Base-by-base conservation (phyloP, 2,113 vertebrate genomes). In the Cygnus buccinator region DNA sequence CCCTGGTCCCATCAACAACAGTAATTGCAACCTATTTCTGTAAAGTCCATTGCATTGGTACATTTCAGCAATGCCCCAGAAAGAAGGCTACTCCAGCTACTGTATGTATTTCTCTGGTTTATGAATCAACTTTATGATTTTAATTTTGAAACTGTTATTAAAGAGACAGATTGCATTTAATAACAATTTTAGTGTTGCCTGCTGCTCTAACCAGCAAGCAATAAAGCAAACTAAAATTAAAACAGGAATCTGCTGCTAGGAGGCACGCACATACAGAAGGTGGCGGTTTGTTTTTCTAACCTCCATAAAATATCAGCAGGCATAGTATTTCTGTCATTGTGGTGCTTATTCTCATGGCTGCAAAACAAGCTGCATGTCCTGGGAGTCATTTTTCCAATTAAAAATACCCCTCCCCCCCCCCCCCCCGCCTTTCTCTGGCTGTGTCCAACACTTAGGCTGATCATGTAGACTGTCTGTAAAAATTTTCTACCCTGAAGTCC, bases 71-170 rank as follows among this genome's bases (percentile, higher is more conserved):
- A 76, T 63, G 87, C 43, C 68, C 90, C 91, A 66, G 80, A 96
- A 97, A 84, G 54, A 90, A 87, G 81, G 89, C 58, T 91, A 94
- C 89, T 95, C 37, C 84, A 91, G 81, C 63, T 66, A 95, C 82
- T 54, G 31, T 95, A 93, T 95, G 89, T 96, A 95, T 96, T 95
- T 92, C 90, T 92, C 76, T 81, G 78, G 87, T 93, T 96, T 97
- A 97, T 98, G 95, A 98, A 98, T 97, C 80, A 96, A 96, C 82
- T 98, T 97, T 97, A 98, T 94, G 96, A 94, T 95, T 96, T 95
- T 94, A 97, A 98, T 97, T 98, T 98, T 93, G 91, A 54, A 93
- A 72, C 82, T 95, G 95, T 97, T 98, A 97, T 97, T 97, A 97
- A 97, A 95, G 82, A 98, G 95, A 97, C 93, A 97, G 94, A 98